Conservation (phyloP, 2,888 invertebrate species). For the Teleiodes luculella region DNA sequence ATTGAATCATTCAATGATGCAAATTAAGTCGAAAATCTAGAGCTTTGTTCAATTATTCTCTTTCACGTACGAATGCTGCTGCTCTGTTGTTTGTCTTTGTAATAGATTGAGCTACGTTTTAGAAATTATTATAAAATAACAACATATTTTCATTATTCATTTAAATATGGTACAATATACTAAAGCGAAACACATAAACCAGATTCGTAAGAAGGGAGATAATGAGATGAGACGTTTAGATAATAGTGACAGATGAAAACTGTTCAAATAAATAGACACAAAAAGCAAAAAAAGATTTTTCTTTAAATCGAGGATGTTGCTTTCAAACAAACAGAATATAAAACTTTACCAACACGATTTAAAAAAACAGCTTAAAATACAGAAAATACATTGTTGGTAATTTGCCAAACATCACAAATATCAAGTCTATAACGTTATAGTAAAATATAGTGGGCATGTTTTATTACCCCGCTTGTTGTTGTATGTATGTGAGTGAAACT, state of each 20-base stretch:
- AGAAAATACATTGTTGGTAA: slow-evolving; percentile 24
- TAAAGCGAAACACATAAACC: too few relatives aligned
- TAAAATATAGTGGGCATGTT: slow-evolving; percentile 3
- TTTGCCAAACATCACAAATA: slow-evolving; percentile 27
- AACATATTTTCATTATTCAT: too few relatives aligned
- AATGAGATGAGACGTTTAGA: too few relatives aligned
- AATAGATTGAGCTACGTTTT: too few relatives aligned
- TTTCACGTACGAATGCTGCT: neutral
- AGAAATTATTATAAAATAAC: too few relatives aligned
- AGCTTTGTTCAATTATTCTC: neutral
- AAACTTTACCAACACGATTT: slow-evolving; percentile 8
- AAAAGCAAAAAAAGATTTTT: neutral
- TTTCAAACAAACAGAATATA: neutral
- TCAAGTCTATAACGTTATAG: slow-evolving; percentile 16
- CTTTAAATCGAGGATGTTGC: neutral
- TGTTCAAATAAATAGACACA: too few relatives aligned
- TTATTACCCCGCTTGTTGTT: slow-evolving; percentile 9
- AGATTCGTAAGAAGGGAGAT: too few relatives aligned
- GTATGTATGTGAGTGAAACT: slow-evolving; percentile 4
- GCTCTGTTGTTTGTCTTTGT: too few relatives aligned
- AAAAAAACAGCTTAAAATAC: slow-evolving; percentile 15
- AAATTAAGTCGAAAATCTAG: neutral
- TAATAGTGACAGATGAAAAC: too few relatives aligned
- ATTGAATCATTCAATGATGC: slow-evolving; percentile 9
- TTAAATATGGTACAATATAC: too few relatives aligned